Percentiles rank a stretch among this genome's conserved stretches.
Conservation (phyloP, 2,797 vertebrate species). For the Liparis tanakae region DNA sequence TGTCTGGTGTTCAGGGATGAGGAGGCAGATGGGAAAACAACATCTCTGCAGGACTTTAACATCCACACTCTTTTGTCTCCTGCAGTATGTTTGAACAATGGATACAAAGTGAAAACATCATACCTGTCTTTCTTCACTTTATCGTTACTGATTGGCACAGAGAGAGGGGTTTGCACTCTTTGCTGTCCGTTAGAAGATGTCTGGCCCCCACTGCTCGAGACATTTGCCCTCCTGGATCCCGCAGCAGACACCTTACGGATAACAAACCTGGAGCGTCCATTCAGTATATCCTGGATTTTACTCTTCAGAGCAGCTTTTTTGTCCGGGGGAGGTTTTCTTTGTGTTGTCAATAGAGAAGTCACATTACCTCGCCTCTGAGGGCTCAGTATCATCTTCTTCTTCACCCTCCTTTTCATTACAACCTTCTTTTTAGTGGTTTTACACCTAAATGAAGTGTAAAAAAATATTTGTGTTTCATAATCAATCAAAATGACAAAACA, state of each 20-base stretch:
- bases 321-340: constrained; percentile 55
- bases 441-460: constrained; percentile 63
- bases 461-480: not conserved
- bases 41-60: not conserved
- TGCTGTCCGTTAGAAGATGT: constrained; percentile 24
- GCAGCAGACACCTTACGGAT: constrained; percentile 72
- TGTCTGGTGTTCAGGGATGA: constrained; percentile 7
- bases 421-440: constrained; percentile 77
- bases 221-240: constrained; percentile 24
- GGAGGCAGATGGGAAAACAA: constrained; percentile 19
- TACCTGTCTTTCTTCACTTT: constrained; percentile 65
- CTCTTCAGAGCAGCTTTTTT: constrained; percentile 79
- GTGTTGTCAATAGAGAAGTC: constrained; percentile 52
- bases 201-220: not conserved
- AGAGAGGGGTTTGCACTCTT: constrained; percentile 20
- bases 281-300: constrained; percentile 83
- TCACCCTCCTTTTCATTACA: constrained; percentile 69
- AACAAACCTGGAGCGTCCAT: constrained; percentile 79
- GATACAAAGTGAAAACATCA: not conserved
- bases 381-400: constrained; percentile 66
- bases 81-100: not conserved
- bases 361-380: constrained; percentile 63
- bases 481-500: not conserved
- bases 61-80: not conserved
- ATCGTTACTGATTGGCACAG: constrained; percentile 36